Evolutionary conservation across 2,113 vertebrate species (phyloP).

Genomic region (Pyxicephalus adspersus): DNA sequence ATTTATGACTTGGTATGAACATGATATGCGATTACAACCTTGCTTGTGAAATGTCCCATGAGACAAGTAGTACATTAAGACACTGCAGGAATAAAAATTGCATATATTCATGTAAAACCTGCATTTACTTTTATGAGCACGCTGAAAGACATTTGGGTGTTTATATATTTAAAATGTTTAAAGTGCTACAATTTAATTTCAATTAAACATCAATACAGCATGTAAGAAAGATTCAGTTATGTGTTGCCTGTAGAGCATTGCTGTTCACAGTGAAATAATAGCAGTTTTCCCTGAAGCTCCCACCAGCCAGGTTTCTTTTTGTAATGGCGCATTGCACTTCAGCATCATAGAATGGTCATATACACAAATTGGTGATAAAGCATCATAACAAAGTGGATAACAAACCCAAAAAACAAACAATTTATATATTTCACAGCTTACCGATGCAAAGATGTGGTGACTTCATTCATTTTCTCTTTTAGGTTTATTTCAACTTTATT

Average conservation of each 20-base stretch:
- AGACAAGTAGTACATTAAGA: slow-evolving; percentile 38
- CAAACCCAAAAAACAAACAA: too few species aligned
- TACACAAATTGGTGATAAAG: too few species aligned
- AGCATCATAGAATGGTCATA: too few species aligned
- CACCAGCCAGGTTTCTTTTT: too few species aligned
- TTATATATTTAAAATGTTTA: not conserved
- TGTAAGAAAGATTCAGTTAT: not conserved
- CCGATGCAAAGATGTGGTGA: too few species aligned
- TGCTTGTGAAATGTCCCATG: slow-evolving; percentile 28
- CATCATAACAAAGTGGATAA: too few species aligned
- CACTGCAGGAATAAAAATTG: slow-evolving; percentile 30
- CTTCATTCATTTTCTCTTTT: too few species aligned
- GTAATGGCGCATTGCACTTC: too few species aligned
- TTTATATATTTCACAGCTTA: too few species aligned
- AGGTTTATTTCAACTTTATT: too few species aligned
- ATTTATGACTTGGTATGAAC: slow-evolving; percentile 48
- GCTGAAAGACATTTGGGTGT: slow-evolving; percentile 1
- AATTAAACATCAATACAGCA: slow-evolving; percentile 10
- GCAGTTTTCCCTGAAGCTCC: too few species aligned
- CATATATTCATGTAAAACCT: slow-evolving; percentile 39
- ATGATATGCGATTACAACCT: slow-evolving; percentile 40
- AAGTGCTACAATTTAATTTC: slow-evolving; percentile 22
- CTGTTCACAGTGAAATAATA: not conserved
- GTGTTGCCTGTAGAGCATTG: not conserved
- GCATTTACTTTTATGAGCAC: slow-evolving; percentile 25